These are phyloP conservation scores for Idaea straminata DNA, from an alignment of 2,888 invertebrate genomes.

Conservation along the genomic window DNA sequence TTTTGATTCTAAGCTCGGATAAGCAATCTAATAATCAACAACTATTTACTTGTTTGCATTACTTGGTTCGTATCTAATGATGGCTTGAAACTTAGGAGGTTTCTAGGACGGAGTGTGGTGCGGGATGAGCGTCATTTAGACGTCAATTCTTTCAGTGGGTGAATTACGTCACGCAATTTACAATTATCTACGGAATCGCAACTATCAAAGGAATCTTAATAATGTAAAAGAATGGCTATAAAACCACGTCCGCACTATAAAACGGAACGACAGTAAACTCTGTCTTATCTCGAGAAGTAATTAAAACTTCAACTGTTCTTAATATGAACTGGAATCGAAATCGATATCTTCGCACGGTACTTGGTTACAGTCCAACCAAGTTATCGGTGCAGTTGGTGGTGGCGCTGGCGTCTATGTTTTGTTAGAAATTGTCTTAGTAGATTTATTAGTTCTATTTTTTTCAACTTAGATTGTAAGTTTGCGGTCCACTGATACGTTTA, in stretches of 20 bases:
- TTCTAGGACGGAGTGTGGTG: too few species aligned
- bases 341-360: conserved; percentile 1
- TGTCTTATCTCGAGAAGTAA: not conserved
- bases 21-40: not conserved
- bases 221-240: not conserved
- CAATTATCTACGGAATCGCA: too few species aligned
- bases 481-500: not conserved
- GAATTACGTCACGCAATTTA: too few species aligned
- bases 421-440: not conserved
- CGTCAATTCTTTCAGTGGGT: too few species aligned
- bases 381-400: not conserved
- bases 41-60: not conserved
- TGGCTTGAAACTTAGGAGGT: not conserved
- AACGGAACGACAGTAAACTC: not conserved
- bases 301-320: conserved; percentile 1
- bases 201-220: too few species aligned
- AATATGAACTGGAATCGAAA: not conserved
- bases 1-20: not conserved
- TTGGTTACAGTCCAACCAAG: not conserved
- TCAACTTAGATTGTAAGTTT: not conserved
- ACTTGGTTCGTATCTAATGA: not conserved
- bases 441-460: not conserved
- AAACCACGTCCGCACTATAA: not conserved
- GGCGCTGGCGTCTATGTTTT: not conserved
- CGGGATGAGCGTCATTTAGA: too few species aligned